Evolutionary conservation across 2,888 invertebrate genomes (phyloP), one percentile per base, ranked within the genome.

Genomic region (Leucoma salicis): DNA sequence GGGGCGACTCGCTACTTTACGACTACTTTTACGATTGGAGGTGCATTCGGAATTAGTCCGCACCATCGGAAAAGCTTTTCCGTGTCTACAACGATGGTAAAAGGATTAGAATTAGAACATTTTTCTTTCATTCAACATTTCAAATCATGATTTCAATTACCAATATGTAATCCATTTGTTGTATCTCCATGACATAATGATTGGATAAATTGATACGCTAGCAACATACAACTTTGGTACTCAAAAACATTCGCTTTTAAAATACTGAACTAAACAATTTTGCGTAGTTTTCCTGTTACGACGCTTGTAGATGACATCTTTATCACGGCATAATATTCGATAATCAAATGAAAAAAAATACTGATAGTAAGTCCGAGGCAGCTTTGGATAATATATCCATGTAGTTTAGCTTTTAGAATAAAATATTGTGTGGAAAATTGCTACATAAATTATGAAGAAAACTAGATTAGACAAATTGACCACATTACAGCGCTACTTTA

Each of bases 21-120:
- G 89, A 86, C 86, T 85, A 76, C 82, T 88, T 89, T 89, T 89
- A 89, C 88, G 87, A 88, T 85, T 87, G 82, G 79, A 87, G 87
- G 86, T 89, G 88, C 89, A 89, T 89, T 87, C 80, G 77, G 77
- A 88, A 89, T 89, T 87, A 88, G 86, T 78, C 74, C 73, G 72
- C 71, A 76, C 74, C 74, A 69, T 68, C 78, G 78, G 72, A 72
- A 87, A 75, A 87, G 87, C 86, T 73, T 88, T 89, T 87, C 72
- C 86, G 77, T 88, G 87, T 88, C 83, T 83, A 58, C 74, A 61
- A 82, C 83, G 82, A 82, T 81, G 78, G 75, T 78, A 82, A 88
- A 87, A 85, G 83, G 85, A 85, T 87, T 86, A 88, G 80, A 82
- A 81, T 81, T 78, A 82, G 74, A 65, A 70, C 58, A 63, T 59